Evolutionary conservation across 2,797 vertebrate genomes (phyloP).

Genomic region (Cirrhinus molitorella): DNA sequence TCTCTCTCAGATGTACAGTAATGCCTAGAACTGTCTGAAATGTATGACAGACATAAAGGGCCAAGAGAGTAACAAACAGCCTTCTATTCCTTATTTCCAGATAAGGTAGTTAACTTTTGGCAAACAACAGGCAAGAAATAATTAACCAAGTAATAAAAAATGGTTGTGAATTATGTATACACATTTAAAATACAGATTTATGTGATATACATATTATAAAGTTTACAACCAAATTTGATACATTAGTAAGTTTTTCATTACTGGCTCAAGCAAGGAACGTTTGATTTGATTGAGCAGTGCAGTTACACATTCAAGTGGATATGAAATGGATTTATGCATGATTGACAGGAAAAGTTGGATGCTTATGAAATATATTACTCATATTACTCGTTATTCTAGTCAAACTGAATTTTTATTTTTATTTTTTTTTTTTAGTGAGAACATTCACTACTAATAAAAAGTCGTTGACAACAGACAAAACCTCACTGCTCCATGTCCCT

Average conservation of each 20-base stretch:
- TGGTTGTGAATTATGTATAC: neutral
- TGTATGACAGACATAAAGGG: neutral
- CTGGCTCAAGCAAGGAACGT: neutral
- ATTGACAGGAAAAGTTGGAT: neutral
- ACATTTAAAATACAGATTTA: neutral
- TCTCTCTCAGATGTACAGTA: slow-evolving; percentile 46
- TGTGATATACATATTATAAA: neutral
- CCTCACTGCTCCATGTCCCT: neutral
- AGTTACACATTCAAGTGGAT: neutral
- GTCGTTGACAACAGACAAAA: neutral
- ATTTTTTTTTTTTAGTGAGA: neutral
- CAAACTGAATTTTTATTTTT: neutral
- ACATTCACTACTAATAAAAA: neutral
- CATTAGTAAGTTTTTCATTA: neutral
- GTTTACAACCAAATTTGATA: neutral
- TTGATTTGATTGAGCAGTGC: neutral
- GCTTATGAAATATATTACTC: neutral
- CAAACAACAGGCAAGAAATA: neutral
- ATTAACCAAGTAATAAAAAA: neutral
- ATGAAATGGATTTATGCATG: neutral
- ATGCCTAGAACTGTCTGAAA: neutral
- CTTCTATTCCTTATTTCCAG: neutral
- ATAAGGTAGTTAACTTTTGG: slow-evolving; percentile 15
- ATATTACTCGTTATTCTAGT: neutral
- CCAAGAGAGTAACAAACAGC: neutral